phyloP scores from a whole-genome alignment of 2,888 invertebrate species.

The Scrobipalpa atriplicella region DNA sequence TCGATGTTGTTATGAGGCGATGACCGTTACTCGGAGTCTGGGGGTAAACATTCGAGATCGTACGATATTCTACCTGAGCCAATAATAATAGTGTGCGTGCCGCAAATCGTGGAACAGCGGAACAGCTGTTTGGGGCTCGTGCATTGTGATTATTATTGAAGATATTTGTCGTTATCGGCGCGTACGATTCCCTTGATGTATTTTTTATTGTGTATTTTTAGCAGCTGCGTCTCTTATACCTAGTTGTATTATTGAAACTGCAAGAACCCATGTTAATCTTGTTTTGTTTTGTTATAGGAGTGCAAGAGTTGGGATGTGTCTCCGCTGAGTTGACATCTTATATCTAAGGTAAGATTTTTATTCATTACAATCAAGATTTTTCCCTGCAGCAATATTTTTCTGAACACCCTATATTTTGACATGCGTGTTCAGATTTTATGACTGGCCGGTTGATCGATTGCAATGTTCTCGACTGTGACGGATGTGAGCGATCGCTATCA shows the following conservation, averaged over 20 bases:
- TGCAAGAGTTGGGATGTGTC: slow-evolving; percentile 74
- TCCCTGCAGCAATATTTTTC: not conserved
- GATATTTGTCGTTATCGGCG: slow-evolving; percentile 43
- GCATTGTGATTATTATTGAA: slow-evolving; percentile 57
- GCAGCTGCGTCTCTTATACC: not conserved
- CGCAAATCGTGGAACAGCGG: slow-evolving; percentile 36
- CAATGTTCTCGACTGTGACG: slow-evolving; percentile 36
- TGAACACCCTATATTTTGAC: not conserved
- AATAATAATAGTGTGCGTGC: slow-evolving; percentile 56
- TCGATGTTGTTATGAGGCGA: not conserved
- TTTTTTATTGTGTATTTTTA: not conserved
- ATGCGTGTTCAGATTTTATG: slow-evolving; percentile 2
- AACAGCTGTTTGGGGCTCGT: slow-evolving; percentile 67
- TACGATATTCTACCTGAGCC: slow-evolving; percentile 66
- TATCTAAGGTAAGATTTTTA: slow-evolving; percentile 57
- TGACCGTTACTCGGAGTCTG: slow-evolving; percentile 17
- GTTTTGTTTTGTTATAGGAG: slow-evolving; percentile 67
- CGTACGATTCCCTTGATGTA: slow-evolving; percentile 48
- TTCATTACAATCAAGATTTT: not conserved
- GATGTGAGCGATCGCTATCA: slow-evolving; percentile 47
- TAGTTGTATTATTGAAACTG: not conserved
- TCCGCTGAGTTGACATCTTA: slow-evolving; percentile 55
- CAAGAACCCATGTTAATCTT: not conserved
- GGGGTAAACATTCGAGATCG: slow-evolving; percentile 43
- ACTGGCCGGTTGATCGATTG: slow-evolving; percentile 16